These are phyloP conservation scores for Drosophila asahinai DNA, from an alignment of 1,140 invertebrate genomes.

Conservation along the genomic window DNA sequence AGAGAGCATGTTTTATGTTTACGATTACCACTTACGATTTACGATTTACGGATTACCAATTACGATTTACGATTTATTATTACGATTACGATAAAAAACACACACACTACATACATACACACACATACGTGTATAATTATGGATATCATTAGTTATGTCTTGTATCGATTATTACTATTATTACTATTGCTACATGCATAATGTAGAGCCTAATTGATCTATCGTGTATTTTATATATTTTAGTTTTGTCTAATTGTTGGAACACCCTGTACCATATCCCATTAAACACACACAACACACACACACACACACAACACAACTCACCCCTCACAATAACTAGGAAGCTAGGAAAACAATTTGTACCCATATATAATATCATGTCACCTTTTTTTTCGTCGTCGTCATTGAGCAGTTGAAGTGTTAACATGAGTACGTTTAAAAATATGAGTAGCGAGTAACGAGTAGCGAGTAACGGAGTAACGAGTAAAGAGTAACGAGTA, in stretches of 20 bases:
- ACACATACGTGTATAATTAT: conserved; percentile 16
- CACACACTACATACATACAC: neutral
- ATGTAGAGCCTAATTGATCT: conserved; percentile 64
- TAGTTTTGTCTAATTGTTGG: conserved; percentile 44
- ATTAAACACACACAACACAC: conserved; percentile 21
- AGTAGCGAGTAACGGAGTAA: conserved; percentile 16
- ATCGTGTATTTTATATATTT: conserved; percentile 35
- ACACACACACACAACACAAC: conserved; percentile 1
- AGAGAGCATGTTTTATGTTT: conserved; percentile 76
- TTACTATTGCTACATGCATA: conserved; percentile 72
- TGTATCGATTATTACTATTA: conserved; percentile 57
- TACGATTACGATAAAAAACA: conserved; percentile 5
- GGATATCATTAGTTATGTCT: conserved; percentile 47
- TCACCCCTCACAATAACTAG: conserved; percentile 22
- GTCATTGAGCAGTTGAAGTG: conserved; percentile 22
- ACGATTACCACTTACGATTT: conserved; percentile 45
- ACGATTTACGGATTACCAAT: conserved; percentile 31
- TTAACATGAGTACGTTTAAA: conserved; percentile 5
- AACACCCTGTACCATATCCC: conserved; percentile 48
- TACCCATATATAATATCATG: conserved; percentile 20
- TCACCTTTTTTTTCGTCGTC: neutral
- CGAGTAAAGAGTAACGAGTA: conserved; percentile 10
- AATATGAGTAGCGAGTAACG: conserved; percentile 9
- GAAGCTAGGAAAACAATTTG: conserved; percentile 20
- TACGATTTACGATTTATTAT: conserved; percentile 5